phyloP scores from a whole-genome alignment of 2,888 invertebrate species.

The Trissolcus brochymenae region DNA sequence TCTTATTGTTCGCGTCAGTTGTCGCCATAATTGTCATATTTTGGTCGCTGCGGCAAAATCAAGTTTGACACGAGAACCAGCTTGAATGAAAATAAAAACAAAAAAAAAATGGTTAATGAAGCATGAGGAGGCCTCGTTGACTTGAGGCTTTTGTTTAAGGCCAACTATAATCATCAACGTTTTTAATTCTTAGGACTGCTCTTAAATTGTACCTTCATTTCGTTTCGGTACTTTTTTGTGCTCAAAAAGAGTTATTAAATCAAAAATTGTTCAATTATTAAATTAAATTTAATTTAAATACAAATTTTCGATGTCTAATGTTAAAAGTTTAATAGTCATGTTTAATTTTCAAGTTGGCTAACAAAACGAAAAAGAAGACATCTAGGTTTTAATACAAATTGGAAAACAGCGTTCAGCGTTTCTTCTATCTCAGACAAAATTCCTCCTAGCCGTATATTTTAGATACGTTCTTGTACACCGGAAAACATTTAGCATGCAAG shows the following conservation, averaged over 20 bases:
- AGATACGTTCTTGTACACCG: slow-evolving; percentile 4
- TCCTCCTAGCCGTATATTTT: not conserved
- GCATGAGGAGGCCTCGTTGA: slow-evolving; percentile 72
- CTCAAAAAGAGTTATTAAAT: no score
- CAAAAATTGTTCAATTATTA: no score
- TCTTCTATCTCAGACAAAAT: not conserved
- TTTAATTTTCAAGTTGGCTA: no score
- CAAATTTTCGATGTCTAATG: no score
- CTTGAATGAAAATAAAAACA: slow-evolving; percentile 35
- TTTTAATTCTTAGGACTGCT: slow-evolving; percentile 70
- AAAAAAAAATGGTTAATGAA: slow-evolving; percentile 58
- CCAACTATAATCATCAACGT: slow-evolving; percentile 68
- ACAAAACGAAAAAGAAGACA: no score
- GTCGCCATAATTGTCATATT: slow-evolving; percentile 7
- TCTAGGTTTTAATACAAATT: no score
- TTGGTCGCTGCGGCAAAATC: not conserved
- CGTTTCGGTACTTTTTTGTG: slow-evolving; percentile 11
- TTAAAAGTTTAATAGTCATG: no score
- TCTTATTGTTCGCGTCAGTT: not conserved
- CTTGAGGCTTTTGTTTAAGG: slow-evolving; percentile 71
- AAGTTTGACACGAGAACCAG: slow-evolving; percentile 1
- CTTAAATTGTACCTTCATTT: slow-evolving; percentile 16
- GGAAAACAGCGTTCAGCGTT: not conserved
- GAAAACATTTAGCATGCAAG: slow-evolving; percentile 23
- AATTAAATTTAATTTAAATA: no score